Percentiles rank a stretch among this genome's conserved stretches.
These are phyloP conservation scores for Anolis apletophallus DNA, from an alignment of 2,797 vertebrate genomes.

Conservation along the genomic window DNA sequence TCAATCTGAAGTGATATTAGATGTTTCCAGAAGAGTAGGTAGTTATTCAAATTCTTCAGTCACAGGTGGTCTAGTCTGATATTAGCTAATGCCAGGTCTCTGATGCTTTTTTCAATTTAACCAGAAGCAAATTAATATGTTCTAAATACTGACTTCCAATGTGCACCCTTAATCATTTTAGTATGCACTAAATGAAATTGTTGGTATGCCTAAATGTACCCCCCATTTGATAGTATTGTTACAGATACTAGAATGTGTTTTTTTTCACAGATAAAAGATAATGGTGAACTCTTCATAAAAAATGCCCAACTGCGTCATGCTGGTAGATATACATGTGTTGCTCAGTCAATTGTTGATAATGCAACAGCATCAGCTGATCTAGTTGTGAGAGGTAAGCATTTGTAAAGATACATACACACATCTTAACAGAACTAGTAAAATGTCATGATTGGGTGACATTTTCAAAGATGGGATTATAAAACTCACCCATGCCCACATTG, in stretches of 20 bases:
- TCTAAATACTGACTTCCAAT: not conserved
- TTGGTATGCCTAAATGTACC: not conserved
- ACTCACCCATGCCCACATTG: too few relatives aligned
- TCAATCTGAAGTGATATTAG: not conserved
- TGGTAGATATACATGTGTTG: slow-evolving; percentile 91
- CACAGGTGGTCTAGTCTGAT: not conserved
- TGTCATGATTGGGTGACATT: not conserved
- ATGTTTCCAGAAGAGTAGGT: not conserved
- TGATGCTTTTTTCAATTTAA: not conserved
- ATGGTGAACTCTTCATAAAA: slow-evolving; percentile 90
- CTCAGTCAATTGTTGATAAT: slow-evolving; percentile 95
- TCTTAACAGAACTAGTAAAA: not conserved
- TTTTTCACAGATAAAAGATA: slow-evolving; percentile 84
- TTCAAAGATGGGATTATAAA: too few relatives aligned
- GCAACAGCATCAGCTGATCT: slow-evolving; percentile 89
- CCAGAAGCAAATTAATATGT: not conserved
- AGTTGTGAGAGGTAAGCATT: slow-evolving; percentile 91
- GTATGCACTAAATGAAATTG: not conserved
- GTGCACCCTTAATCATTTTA: not conserved
- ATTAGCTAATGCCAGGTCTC: not conserved
- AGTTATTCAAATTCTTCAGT: not conserved
- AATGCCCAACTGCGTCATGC: slow-evolving; percentile 90
- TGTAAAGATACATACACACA: not conserved
- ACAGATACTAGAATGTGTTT: slow-evolving; percentile 25
- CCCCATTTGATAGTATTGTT: not conserved